Base-by-base conservation (phyloP, 2,797 vertebrate species). In the Aeoliscus strigatus region DNA sequence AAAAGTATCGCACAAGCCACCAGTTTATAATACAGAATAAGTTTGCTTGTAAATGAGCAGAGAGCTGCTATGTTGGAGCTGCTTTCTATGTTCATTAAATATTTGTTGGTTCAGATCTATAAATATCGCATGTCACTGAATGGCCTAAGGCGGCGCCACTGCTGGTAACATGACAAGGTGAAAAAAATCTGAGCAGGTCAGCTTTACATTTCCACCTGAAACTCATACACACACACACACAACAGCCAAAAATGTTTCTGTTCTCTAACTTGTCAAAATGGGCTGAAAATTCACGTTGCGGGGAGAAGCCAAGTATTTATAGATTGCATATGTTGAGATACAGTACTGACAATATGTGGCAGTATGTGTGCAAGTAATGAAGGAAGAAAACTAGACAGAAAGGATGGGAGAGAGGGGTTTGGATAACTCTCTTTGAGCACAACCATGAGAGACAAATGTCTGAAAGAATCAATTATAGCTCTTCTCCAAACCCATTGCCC, bases 71-170 rank as follows among this genome's bases (percentile, higher is more conserved):
- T 72, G 68, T 66, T 72, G 36, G 66, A 77, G 72, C 60, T 80
- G 72, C 72, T 78, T 70, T 76, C 76, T 81, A 86, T 85, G 83
- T 86, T 88, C 85, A 89, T 88, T 87, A 87, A 89, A 89, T 88
- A 88, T 88, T 87, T 88, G 84, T 89, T 81, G 88, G 82, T 69
- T 70, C 63, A 73, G 81, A 84, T 88, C 85, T 86, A 87, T 87
- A 88, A 88, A 88, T 87, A 88, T 86, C 81, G 77, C 82, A 83
- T 87, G 86, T 87, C 85, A 86, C 81, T 75, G 76, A 82, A 75
- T 75, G 80, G 73, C 79, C 85, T 83, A 66, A 75, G 81, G 80
- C 44, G 84, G 85, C 81, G 79, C 85, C 85, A 87, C 72, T 69
- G 74, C 77, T 79, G 54, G 73, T 73, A 77, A 78, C 77, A 71